phyloP scores from a whole-genome alignment of 2,888 invertebrate species.

The Pinctada fucata region DNA sequence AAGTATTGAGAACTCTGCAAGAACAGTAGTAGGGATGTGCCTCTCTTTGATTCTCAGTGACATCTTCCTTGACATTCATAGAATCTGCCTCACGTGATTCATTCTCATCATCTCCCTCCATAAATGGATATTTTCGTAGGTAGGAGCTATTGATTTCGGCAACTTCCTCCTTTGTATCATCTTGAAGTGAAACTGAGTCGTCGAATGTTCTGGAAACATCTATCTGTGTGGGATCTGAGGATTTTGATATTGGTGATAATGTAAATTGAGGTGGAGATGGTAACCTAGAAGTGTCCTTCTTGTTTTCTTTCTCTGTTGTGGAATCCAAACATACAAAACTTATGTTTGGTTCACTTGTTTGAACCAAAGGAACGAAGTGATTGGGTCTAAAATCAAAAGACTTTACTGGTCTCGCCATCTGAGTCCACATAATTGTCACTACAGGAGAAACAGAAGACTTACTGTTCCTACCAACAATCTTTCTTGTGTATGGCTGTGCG shows the following conservation, averaged over 20 bases:
- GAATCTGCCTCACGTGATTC: not conserved
- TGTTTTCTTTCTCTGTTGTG: not conserved
- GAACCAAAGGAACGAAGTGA: not conserved
- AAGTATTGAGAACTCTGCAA: too few relatives aligned
- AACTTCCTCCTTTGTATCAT: too few relatives aligned
- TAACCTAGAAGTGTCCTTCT: not conserved
- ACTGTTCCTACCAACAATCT: not conserved
- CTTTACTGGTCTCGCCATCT: not conserved
- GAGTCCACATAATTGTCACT: slow-evolving; percentile 13
- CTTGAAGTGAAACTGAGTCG: not conserved
- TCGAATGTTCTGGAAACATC: not conserved
- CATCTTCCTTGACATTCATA: too few relatives aligned
- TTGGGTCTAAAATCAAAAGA: slow-evolving; percentile 4
- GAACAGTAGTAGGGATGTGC: too few relatives aligned
- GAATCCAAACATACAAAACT: too few relatives aligned
- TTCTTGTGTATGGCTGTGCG: slow-evolving; percentile 3
- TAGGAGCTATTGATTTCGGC: too few relatives aligned
- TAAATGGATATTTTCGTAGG: not conserved
- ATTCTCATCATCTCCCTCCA: not conserved
- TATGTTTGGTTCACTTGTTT: not conserved
- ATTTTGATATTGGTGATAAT: not conserved
- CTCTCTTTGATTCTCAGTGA: not conserved
- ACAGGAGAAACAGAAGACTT: not conserved
- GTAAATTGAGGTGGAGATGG: not conserved
- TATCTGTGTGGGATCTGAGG: not conserved